A percentile compares a stretch with the other conserved stretches of the same genome.
phyloP scores from a whole-genome alignment of 2,888 invertebrate species.

The Leucoma salicis region DNA sequence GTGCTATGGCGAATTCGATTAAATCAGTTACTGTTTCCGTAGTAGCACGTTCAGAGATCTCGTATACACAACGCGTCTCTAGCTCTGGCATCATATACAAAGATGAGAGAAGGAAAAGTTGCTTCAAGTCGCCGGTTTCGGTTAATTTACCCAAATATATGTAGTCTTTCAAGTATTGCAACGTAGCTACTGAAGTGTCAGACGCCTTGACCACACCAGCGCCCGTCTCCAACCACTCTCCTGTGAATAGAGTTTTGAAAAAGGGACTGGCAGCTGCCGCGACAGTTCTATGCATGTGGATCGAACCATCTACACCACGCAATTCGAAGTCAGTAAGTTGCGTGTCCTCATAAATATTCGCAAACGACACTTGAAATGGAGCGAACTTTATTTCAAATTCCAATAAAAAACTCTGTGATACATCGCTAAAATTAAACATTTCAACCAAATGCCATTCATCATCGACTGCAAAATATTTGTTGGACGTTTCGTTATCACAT shows the following conservation, averaged over 20 bases:
- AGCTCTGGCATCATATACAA: constrained; percentile 55
- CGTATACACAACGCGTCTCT: constrained; percentile 48
- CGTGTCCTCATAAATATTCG: constrained; percentile 42
- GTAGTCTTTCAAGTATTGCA: constrained; percentile 50
- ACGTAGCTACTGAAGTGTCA: constrained; percentile 41
- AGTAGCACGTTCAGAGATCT: constrained; percentile 25
- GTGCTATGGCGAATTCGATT: constrained; percentile 48
- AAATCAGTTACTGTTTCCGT: constrained; percentile 25
- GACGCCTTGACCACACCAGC: constrained; percentile 45
- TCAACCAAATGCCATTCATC: no score
- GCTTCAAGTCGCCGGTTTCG: constrained; percentile 34
- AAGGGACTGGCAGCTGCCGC: constrained; percentile 53
- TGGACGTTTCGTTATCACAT: no score
- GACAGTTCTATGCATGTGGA: constrained; percentile 47
- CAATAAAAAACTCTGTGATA: no score
- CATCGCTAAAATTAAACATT: no score
- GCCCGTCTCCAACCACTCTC: constrained; percentile 47
- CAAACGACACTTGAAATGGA: constrained; percentile 36
- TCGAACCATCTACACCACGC: constrained; percentile 48
- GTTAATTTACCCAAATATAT: constrained; percentile 39
- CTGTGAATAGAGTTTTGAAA: constrained; percentile 47
- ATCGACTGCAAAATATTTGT: no score
- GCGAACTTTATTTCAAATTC: no score
- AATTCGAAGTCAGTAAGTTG: constrained; percentile 55
- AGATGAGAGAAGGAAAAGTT: constrained; percentile 45